phyloP scores from a whole-genome alignment of 23 tunicate genomes.

The Halocynthia aurantium region DNA sequence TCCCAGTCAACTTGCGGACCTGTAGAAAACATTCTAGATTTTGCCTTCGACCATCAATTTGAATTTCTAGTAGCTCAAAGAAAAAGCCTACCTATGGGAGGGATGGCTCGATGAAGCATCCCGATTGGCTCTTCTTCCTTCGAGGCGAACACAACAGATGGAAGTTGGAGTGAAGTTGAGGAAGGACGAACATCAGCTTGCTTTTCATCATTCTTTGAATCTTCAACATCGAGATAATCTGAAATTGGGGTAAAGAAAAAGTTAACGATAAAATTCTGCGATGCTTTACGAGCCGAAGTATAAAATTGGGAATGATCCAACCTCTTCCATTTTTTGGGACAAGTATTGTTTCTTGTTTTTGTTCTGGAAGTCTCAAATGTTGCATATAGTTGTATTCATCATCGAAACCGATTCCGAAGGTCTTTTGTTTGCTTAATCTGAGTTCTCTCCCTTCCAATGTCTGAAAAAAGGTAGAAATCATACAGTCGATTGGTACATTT shows the following conservation, averaged over 20 bases:
- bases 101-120: constrained; percentile 70
- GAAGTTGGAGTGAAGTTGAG: constrained; percentile 27
- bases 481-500: no score
- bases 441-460: constrained; percentile 29
- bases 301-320: neutral
- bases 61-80: no score
- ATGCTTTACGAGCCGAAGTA: neutral
- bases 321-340: constrained; percentile 31
- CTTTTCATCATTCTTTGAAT: neutral
- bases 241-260: neutral
- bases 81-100: constrained; percentile 24
- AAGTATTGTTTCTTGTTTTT: constrained; percentile 40
- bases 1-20: constrained; percentile 87
- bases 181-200: neutral
- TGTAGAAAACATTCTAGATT: neutral
- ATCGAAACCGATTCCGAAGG: constrained; percentile 61
- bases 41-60: neutral
- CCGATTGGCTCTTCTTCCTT: constrained; percentile 73
- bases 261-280: neutral
- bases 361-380: constrained; percentile 43
- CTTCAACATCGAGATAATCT: constrained; percentile 1
- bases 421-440: constrained; percentile 36
- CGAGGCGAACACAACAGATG: constrained; percentile 75
- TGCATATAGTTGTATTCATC: constrained; percentile 93
- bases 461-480: constrained; percentile 1